Evolutionary conservation across 35 echinoderm and acorn worm genomes (phyloP).

Genomic region (Ophiothrix spiculata): DNA sequence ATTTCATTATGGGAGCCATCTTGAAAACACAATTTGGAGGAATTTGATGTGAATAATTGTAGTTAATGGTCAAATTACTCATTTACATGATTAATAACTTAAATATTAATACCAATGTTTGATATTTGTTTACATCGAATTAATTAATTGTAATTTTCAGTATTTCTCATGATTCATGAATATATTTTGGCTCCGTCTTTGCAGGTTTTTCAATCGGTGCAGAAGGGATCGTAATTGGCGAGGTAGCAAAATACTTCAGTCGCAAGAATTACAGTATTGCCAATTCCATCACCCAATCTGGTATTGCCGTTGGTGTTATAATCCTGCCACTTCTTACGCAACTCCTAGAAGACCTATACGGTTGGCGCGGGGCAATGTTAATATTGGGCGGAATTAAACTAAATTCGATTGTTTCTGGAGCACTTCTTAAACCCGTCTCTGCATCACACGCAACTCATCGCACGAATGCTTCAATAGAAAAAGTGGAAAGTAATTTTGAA

Average conservation of each 20-base stretch:
- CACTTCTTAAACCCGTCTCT: not conserved
- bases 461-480: not conserved
- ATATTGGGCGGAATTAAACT: not conserved
- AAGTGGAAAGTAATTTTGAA: not conserved
- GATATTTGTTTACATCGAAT: too few relatives aligned
- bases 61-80: too few relatives aligned
- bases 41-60: too few relatives aligned
- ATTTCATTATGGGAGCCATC: too few relatives aligned
- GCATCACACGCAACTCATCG: not conserved
- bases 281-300: not conserved
- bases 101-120: too few relatives aligned
- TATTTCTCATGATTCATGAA: too few relatives aligned
- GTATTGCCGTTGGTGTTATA: not conserved
- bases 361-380: not conserved
- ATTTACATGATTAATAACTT: too few relatives aligned
- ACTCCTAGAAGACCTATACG: not conserved
- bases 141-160: too few relatives aligned
- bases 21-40: too few relatives aligned
- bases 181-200: too few relatives aligned
- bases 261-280: not conserved
- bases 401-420: not conserved
- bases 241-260: not conserved
- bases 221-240: not conserved
- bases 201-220: not conserved
- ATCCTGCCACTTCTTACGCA: not conserved